Evolutionary conservation across 2,888 invertebrate genomes (phyloP).

Genomic region (Tenthredo livida): DNA sequence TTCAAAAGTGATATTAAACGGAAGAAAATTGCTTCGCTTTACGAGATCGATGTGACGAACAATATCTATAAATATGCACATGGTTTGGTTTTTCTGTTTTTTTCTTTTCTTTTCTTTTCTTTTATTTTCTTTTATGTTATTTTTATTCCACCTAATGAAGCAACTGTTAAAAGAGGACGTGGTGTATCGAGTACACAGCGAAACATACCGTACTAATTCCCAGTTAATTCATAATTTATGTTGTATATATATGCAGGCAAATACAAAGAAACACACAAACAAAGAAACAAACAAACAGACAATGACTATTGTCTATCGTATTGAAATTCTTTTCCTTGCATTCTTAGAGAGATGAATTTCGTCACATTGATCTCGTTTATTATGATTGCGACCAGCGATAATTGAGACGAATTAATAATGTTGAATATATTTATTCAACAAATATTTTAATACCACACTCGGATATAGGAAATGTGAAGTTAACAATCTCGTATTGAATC

Average conservation of each 20-base stretch:
- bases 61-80: neutral
- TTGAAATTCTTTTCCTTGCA: neutral
- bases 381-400: neutral
- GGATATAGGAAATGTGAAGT: neutral
- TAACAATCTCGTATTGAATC: slow-evolving; percentile 1
- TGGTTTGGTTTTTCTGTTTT: neutral
- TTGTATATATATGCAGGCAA: slow-evolving; percentile 7
- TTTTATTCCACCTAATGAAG: neutral
- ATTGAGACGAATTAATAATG: neutral
- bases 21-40: no score
- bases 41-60: slow-evolving; percentile 9
- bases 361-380: slow-evolving; percentile 12
- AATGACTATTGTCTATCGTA: slow-evolving; percentile 1
- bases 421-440: neutral
- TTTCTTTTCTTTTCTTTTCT: neutral
- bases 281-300: neutral
- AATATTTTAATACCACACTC: neutral
- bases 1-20: neutral
- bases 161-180: neutral
- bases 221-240: slow-evolving; percentile 4
- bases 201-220: slow-evolving; percentile 44
- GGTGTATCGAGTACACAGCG: slow-evolving; percentile 4
- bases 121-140: no score
- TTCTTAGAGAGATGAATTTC: neutral
- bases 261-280: neutral